Percentiles rank a stretch among this genome's conserved stretches.
Evolutionary conservation across 2,888 invertebrate species (phyloP).

Genomic region (Dicycla oo): DNA sequence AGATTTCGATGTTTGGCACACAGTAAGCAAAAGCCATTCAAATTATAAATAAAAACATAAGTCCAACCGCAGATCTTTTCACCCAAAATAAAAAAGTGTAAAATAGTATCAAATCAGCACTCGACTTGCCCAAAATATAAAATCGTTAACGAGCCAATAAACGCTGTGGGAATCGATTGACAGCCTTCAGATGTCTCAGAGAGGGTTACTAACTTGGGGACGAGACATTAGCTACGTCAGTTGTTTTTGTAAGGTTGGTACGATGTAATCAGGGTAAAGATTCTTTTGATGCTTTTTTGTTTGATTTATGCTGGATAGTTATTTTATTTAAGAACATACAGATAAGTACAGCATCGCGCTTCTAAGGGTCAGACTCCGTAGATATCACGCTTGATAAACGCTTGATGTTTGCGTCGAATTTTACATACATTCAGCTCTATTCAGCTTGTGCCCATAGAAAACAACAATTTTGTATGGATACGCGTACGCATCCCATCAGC

Average conservation of each 20-base stretch:
- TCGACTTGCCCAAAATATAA: conserved; percentile 47
- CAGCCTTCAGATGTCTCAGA: conserved; percentile 29
- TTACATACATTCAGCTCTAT: too few species aligned
- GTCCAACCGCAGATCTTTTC: neutral
- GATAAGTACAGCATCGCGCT: neutral
- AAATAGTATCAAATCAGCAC: conserved; percentile 30
- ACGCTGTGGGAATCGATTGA: conserved; percentile 43
- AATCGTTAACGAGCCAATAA: conserved; percentile 59
- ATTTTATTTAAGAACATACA: neutral
- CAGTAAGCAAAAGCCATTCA: neutral
- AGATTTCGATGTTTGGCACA: neutral
- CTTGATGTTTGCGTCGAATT: too few species aligned
- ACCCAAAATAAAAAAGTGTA: conserved; percentile 4
- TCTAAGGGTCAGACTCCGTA: neutral
- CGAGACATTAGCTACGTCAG: conserved; percentile 28
- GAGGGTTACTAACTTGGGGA: conserved; percentile 33
- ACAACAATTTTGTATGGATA: too few species aligned
- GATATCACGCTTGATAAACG: too few species aligned
- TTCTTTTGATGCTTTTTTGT: conserved; percentile 9
- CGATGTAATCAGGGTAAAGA: neutral
- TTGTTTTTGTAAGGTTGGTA: conserved; percentile 23
- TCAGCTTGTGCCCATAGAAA: too few species aligned
- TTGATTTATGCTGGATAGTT: neutral
- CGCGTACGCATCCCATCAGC: too few species aligned
- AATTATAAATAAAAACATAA: neutral